Conservation (phyloP, 1,140 invertebrate genomes). For the Trypoxylus dichotomus region DNA sequence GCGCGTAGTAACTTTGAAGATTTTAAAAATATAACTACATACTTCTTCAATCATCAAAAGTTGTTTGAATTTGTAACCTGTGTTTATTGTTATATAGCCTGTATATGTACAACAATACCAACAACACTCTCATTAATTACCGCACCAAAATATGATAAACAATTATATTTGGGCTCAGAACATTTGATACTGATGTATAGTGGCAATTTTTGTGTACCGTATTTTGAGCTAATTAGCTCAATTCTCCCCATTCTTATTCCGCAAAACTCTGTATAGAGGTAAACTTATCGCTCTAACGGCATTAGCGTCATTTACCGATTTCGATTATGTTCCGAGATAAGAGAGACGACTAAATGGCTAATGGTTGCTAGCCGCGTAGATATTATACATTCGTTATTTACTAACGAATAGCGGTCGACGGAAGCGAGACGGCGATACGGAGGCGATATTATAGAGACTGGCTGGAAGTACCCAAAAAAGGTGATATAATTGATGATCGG, state of each 20-base stretch:
- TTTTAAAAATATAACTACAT: no score
- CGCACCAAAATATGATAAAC: no score
- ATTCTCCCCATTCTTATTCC: neutral
- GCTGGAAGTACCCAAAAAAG: neutral
- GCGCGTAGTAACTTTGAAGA: no score
- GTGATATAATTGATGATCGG: constrained; percentile 2
- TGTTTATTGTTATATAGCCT: no score
- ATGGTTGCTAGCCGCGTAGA: neutral
- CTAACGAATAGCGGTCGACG: neutral
- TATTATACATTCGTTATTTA: constrained; percentile 4
- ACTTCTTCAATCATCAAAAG: no score
- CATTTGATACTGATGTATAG: no score
- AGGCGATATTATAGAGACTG: neutral
- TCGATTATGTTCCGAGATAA: neutral
- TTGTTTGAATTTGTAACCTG: no score
- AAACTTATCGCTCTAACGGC: neutral
- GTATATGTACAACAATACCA: no score
- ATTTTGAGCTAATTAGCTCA: neutral
- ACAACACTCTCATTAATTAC: no score
- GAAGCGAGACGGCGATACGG: neutral
- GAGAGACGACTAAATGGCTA: neutral
- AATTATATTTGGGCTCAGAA: no score
- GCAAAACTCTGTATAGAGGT: neutral
- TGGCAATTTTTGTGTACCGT: no score
- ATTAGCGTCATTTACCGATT: neutral